These are phyloP conservation scores for Phylloscopus trochiloides DNA, from an alignment of 2,113 vertebrate species.

Conservation along the genomic window DNA sequence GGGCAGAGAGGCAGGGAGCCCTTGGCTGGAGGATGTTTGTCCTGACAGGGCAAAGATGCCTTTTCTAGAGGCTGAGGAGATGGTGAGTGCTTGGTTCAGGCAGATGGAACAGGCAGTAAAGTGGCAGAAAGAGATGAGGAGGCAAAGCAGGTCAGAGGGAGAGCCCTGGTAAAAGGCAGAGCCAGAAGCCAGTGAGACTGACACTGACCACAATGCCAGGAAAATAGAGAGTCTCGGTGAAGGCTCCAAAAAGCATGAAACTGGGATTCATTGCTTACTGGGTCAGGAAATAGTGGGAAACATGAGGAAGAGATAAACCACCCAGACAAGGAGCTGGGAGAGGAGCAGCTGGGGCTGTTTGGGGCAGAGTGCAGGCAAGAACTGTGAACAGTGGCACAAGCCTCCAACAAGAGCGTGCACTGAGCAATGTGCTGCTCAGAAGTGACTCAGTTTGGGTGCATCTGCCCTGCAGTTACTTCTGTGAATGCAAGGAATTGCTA, in stretches of 20 bases:
- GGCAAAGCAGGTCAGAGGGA: not conserved
- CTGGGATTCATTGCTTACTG: not conserved
- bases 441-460: constrained; percentile 8
- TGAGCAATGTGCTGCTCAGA: not conserved
- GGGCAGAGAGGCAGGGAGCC: not conserved
- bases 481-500: not conserved
- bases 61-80: not conserved
- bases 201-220: not conserved
- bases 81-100: not conserved
- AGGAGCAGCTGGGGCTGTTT: not conserved
- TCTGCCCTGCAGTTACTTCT: constrained; percentile 25
- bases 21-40: not conserved
- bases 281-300: not conserved
- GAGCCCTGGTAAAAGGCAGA: not conserved
- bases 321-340: not conserved
- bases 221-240: not conserved
- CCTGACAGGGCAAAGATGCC: not conserved
- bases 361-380: not conserved
- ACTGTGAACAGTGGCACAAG: not conserved
- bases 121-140: not conserved
- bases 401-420: not conserved
- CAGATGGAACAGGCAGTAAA: not conserved
- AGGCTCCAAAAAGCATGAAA: not conserved
- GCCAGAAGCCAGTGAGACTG: not conserved
- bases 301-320: not conserved